A percentile compares a stretch with the other conserved stretches of the same genome.
These are phyloP conservation scores for Daubentonia madagascariensis DNA, from an alignment of 2,113 vertebrate species.

Conservation along the genomic window DNA sequence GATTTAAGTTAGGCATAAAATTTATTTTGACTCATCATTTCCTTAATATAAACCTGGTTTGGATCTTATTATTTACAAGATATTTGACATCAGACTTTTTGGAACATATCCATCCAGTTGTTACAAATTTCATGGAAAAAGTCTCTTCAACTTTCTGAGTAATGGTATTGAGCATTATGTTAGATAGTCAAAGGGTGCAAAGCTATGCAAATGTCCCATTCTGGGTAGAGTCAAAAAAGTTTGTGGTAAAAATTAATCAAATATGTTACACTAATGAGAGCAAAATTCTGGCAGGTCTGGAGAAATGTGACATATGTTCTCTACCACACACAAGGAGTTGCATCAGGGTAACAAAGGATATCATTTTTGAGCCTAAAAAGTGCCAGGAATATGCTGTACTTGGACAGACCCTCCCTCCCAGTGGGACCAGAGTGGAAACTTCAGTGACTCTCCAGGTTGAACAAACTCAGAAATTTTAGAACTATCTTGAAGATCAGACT, in stretches of 20 bases:
- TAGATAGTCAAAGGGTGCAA: neutral
- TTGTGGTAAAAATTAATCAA: conserved; percentile 10
- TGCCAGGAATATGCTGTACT: neutral
- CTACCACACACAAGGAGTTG: conserved; percentile 23
- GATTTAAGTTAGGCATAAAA: neutral
- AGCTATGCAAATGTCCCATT: neutral
- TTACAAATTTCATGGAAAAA: neutral
- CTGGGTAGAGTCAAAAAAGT: neutral
- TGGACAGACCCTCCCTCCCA: neutral
- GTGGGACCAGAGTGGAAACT: neutral
- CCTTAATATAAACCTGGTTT: conserved; percentile 26
- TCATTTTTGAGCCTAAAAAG: neutral
- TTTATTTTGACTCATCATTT: conserved; percentile 25
- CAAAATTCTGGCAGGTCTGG: conserved; percentile 30
- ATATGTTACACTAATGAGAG: neutral
- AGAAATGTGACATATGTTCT: neutral
- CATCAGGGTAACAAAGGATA: neutral
- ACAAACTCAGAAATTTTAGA: conserved; percentile 22
- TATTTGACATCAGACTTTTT: conserved; percentile 39
- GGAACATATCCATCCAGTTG: neutral
- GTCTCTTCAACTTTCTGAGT: conserved; percentile 3
- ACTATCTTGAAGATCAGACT: neutral
- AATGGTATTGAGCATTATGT: neutral
- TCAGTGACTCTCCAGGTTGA: neutral
- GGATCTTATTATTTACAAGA: conserved; percentile 46